Conservation (phyloP, 2,797 vertebrate species). For the Threskiornis aethiopicus region DNA sequence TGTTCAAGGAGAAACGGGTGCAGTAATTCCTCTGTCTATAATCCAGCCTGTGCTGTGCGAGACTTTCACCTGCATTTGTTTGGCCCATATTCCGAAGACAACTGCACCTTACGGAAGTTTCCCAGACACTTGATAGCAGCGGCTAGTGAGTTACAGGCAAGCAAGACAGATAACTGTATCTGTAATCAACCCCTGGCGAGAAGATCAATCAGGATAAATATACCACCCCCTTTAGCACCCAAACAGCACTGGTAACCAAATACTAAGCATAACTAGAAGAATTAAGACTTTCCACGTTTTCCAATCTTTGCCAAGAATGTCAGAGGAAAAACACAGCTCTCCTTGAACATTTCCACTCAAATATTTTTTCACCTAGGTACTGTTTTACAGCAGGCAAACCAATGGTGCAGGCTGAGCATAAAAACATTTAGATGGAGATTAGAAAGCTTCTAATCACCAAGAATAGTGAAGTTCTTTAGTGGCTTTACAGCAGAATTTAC, state of each 20-base stretch:
- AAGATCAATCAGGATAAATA: background rate
- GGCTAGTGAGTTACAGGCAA: background rate
- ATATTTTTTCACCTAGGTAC: background rate
- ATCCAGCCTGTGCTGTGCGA: background rate
- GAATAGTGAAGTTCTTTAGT: background rate
- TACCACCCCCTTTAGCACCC: background rate
- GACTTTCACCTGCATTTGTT: background rate
- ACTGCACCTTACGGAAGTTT: background rate
- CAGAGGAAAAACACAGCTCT: background rate
- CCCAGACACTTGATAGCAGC: background rate
- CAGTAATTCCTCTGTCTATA: background rate
- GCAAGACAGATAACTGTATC: background rate
- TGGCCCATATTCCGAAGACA: background rate
- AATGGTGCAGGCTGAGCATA: background rate
- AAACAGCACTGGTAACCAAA: background rate
- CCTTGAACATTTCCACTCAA: background rate
- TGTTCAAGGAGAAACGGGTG: background rate
- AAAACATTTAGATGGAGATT: background rate
- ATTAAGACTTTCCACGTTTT: background rate
- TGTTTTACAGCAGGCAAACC: background rate
- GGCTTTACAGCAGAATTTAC: background rate
- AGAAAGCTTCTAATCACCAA: background rate
- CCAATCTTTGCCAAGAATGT: background rate
- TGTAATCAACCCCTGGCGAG: background rate
- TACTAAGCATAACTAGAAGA: background rate